Conservation (phyloP, 2,113 vertebrate genomes). For the Psilopsiagon aymara region DNA sequence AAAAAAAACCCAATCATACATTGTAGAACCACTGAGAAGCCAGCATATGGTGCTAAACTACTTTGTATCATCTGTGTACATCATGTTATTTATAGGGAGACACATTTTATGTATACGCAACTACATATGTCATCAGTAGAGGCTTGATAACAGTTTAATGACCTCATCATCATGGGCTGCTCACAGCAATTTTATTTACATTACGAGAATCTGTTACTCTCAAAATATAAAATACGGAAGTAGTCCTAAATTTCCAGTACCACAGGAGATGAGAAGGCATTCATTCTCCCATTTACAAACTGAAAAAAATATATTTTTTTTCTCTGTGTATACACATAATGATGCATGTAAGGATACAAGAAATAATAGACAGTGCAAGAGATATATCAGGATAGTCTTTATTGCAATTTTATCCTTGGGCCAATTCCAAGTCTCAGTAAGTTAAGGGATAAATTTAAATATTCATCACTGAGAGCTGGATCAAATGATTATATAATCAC, state of each 20-base stretch:
- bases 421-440: neutral
- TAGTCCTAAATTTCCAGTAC: neutral
- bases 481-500: neutral
- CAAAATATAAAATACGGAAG: neutral
- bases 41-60: neutral
- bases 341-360: neutral
- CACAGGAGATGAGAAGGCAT: neutral
- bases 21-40: neutral
- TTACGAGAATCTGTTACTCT: neutral
- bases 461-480: neutral
- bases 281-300: neutral
- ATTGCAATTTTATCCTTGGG: neutral
- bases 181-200: neutral
- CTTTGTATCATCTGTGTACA: neutral
- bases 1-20: neutral
- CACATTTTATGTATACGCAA: neutral
- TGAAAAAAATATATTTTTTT: neutral
- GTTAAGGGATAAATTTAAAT: neutral
- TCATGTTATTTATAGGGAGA: neutral
- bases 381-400: neutral
- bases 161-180: neutral
- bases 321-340: neutral
- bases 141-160: neutral
- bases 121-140: neutral
- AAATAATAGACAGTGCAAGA: neutral